Base-by-base conservation (phyloP, 2,797 vertebrate genomes). In the Leptodactylus fallax region DNA sequence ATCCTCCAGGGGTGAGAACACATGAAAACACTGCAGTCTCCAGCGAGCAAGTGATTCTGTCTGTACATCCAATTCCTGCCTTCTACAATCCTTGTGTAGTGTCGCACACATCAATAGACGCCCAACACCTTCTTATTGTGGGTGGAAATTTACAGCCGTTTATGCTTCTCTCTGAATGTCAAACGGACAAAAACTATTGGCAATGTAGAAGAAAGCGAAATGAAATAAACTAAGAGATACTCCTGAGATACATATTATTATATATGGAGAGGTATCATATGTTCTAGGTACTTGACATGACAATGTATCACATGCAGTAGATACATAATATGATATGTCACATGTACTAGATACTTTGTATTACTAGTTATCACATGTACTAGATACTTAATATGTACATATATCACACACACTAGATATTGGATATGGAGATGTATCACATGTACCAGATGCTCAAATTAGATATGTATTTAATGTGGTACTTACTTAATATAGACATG, bases 11-110 rank as follows among this genome's bases (percentile, higher is more conserved):
- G 87, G 56, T 27, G 21, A 25, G 56, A 21, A 86, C 69, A 74
- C 83, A 86, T 65, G 58, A 77, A 89, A 85, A 85, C 71, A 85
- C 14, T 80, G 55, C 56, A 21, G 83, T 82, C 87, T 89, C 87
- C 25, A 47, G 87, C 72, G 87, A 77, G 49, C 45, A 8, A 76
- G 47, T 76, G 55, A 58, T 55, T 81, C 83, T 69, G 79, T 85
- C 79, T 86, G 49, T 56, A 23, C 80, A 89, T 71, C 25, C 78
- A 19, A 56, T 76, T 65, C 51, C 77, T 21, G 23, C 61, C 85
- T 27, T 47, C 67, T 80, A 51, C 78, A 55, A 25, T 61, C 6
- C 78, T 49, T 60, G 36, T 2, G 21, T 14, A 13, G 74, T 11
- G 71, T 12, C 71, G 45, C 45, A n/a, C 71, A 49, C 71, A n/a